Base-by-base conservation (phyloP, 2,888 invertebrate genomes). In the Pelosia muscerda region DNA sequence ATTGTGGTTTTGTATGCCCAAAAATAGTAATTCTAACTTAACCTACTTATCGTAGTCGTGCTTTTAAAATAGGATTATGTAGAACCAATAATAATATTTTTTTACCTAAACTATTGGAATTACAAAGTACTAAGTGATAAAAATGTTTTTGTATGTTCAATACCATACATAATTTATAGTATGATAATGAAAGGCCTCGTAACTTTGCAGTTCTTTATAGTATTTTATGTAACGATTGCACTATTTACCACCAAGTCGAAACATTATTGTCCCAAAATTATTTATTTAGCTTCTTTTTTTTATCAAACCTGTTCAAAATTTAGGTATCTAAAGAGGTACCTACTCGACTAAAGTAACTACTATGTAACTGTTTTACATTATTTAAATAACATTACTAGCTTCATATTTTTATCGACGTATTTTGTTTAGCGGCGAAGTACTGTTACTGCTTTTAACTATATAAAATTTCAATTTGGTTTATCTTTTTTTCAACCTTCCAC, bases 1-100 rank as follows among this genome's bases (percentile, higher is more conserved):
- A 66, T 63, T 62, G 65, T 65, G 62, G 49, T 65, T 69, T 69
- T 69, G 42, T 65, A 58, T 65, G 57, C 62, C 57, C 65, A 69
- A 57, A 61, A 69, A 65, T 65, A 38, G 28, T 57, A 53, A 49
- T 69, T 65, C 62, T 61, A 26, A 68, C n/a, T 56, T 63, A 63
- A 56, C 4, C 26, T 63, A 15, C 23, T 63, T 55, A 55, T 54
- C n/a, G 19, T 19, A 42, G 42, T 42, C 42, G 2, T 42, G 3
- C 19, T 42, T 42, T 42, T 42, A 42, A 42, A 42, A 19, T 42
- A 42, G 42, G 42, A 42, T 42, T 42, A 42, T 42, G 19, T 42
- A 42, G 34, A 34, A 11, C 19, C 42, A 19, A 42, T 42, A 42
- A 2, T 42, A 42, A 2, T 42, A 42, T 19, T 5, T 42, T 42